These are phyloP conservation scores for Hypotaenidia philippensis DNA, from an alignment of 2,797 vertebrate species.

Conservation along the genomic window DNA sequence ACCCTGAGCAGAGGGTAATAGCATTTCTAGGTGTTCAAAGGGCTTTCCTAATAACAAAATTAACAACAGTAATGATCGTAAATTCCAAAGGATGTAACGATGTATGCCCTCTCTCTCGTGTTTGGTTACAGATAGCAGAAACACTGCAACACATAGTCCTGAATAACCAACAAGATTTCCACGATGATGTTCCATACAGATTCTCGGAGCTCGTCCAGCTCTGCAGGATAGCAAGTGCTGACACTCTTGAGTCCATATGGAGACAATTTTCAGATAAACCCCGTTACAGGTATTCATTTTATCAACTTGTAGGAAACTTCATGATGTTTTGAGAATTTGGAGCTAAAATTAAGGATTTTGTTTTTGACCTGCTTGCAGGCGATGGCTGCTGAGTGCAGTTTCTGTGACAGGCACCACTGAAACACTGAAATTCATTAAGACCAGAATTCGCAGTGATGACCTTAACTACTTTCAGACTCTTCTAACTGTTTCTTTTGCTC, in stretches of 20 bases:
- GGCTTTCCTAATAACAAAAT: neutral
- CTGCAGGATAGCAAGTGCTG: slow-evolving; percentile 70
- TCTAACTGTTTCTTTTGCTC: slow-evolving; percentile 74
- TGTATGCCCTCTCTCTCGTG: neutral
- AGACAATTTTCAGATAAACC: slow-evolving; percentile 76
- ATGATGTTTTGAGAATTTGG: neutral
- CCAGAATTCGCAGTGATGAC: slow-evolving; percentile 79
- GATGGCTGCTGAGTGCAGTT: slow-evolving; percentile 84
- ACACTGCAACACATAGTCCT: slow-evolving; percentile 82
- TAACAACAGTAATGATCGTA: neutral
- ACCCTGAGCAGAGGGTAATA: slow-evolving; percentile 81
- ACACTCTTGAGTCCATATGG: slow-evolving; percentile 83
- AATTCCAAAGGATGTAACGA: neutral
- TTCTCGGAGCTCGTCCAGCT: slow-evolving; percentile 85
- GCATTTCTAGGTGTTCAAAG: neutral
- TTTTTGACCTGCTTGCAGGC: slow-evolving; percentile 63
- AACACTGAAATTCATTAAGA: slow-evolving; percentile 83
- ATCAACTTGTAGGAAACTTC: neutral
- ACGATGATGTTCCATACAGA: slow-evolving; percentile 77
- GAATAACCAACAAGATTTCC: slow-evolving; percentile 80
- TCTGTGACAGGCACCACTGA: slow-evolving; percentile 79
- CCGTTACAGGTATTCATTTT: slow-evolving; percentile 76
- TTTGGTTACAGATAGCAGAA: slow-evolving; percentile 79
- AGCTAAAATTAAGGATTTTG: neutral
- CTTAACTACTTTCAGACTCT: slow-evolving; percentile 78